Evolutionary conservation across 1,140 invertebrate species (phyloP), one percentile per base, ranked within the genome.

Genomic region (Diabrotica undecimpunctata): DNA sequence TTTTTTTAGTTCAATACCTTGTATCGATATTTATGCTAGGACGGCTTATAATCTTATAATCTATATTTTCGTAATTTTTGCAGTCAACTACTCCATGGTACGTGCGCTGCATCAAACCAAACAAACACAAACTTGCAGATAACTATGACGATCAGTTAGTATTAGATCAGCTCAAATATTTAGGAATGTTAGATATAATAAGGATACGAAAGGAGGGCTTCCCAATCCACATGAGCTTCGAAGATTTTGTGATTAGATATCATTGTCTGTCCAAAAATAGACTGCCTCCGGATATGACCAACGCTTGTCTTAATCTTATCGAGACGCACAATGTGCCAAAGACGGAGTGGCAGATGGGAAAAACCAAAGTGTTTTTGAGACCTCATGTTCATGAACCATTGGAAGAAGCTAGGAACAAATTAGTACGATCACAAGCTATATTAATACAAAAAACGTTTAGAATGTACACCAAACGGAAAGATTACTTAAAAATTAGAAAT

Each of bases 131-230:
- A 80, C 81, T 86, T n/a, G 83, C 94, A 0, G 87, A 94, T 72
- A 85, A 88, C 68, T 98, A 93, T 78, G 88, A 93, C 77, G 88
- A 91, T 50, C 84, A 86, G 56, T 83, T 97, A 60, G 95, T 97
- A 3, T 80, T 95, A 50, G 92, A 94, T 72, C 96, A 98, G 81
- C 82, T 97, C 6, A 88, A 89, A 69, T 98, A 97, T 81, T 85
- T 97, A 54, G 95, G 96, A 54, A 97, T 98, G 94, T 82, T 97
- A 74, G 95, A 97, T 78, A 96, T 97, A 66, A 96, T 98, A 72
- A 83, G 93, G 61, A 98, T 98, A 62, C 83, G 95, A 46, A 90
- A 92, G 74, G 93, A 97, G 81, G 95, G 96, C 0, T 98, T 91
- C 80, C 95, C 95, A 0, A 89, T 96, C 65, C 95, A 97, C 79